phyloP scores from a whole-genome alignment of 2,113 vertebrate species.

The Lichenostomus cassidix region DNA sequence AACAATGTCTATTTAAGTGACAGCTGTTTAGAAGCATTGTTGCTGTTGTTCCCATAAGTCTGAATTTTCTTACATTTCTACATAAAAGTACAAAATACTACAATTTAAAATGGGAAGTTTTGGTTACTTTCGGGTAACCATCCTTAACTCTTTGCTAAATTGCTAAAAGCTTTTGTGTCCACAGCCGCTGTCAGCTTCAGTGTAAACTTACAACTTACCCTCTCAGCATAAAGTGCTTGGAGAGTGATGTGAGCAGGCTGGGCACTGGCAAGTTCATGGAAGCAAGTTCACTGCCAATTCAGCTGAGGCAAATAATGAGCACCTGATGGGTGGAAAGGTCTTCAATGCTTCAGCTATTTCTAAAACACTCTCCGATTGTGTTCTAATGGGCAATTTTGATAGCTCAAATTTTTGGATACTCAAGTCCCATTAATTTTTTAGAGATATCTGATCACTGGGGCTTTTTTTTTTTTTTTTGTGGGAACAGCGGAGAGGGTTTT shows the following conservation, averaged over 20 bases:
- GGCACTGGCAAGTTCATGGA: neutral
- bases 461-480: neutral
- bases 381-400: neutral
- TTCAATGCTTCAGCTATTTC: neutral
- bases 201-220: neutral
- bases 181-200: neutral
- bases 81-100: neutral
- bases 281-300: neutral
- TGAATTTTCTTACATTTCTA: neutral
- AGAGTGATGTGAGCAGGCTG: neutral
- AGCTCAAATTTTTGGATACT: neutral
- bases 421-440: neutral
- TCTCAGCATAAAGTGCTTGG: neutral
- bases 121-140: neutral
- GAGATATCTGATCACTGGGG: neutral
- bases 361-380: neutral
- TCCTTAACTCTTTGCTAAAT: neutral
- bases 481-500: rapidly evolving
- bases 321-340: neutral
- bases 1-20: neutral
- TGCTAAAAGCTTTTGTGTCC: neutral
- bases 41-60: neutral
- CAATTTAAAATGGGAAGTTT: neutral
- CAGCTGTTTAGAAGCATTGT: neutral
- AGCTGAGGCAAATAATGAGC: neutral